Percentiles rank a stretch among this genome's conserved stretches.
phyloP scores from a whole-genome alignment of 2,888 invertebrate genomes.

The Hyposoter dolosus region DNA sequence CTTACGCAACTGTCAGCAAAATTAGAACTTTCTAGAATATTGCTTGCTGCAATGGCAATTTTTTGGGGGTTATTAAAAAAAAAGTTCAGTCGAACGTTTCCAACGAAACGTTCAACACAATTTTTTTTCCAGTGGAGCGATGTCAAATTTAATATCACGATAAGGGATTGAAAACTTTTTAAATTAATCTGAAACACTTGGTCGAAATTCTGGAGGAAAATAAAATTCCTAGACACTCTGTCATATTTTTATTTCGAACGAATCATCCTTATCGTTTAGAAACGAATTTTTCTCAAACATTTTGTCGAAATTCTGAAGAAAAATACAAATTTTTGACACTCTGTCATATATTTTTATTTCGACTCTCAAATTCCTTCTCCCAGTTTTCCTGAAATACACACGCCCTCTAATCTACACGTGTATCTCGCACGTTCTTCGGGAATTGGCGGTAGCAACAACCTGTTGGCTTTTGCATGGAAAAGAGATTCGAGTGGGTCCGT shows the following conservation, averaged over 20 bases:
- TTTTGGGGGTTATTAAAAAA: too few species aligned
- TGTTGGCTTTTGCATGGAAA: constrained; percentile 41
- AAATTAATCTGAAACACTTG: not conserved
- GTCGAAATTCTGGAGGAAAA: not conserved
- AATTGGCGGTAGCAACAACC: constrained; percentile 54
- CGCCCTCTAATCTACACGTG: constrained; percentile 36
- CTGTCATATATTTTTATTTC: not conserved
- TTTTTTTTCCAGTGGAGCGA: too few species aligned
- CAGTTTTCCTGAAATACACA: constrained; percentile 7
- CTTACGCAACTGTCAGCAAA: too few species aligned
- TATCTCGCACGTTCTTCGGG: constrained; percentile 16
- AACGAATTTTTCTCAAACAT: too few species aligned
- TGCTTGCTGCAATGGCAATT: too few species aligned
- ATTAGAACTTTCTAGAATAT: too few species aligned
- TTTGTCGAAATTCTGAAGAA: too few species aligned
- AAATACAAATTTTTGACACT: too few species aligned
- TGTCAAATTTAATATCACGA: not conserved
- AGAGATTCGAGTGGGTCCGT: constrained; percentile 39
- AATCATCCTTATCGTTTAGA: too few species aligned
- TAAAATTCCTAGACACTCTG: not conserved
- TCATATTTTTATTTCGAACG: not conserved
- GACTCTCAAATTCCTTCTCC: not conserved
- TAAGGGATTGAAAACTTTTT: not conserved
- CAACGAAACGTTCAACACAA: too few species aligned
- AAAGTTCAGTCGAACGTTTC: too few species aligned